Evolutionary conservation across 2,113 vertebrate genomes (phyloP), one percentile per base, ranked within the genome.

Genomic region (Ariopsis seemanni): DNA sequence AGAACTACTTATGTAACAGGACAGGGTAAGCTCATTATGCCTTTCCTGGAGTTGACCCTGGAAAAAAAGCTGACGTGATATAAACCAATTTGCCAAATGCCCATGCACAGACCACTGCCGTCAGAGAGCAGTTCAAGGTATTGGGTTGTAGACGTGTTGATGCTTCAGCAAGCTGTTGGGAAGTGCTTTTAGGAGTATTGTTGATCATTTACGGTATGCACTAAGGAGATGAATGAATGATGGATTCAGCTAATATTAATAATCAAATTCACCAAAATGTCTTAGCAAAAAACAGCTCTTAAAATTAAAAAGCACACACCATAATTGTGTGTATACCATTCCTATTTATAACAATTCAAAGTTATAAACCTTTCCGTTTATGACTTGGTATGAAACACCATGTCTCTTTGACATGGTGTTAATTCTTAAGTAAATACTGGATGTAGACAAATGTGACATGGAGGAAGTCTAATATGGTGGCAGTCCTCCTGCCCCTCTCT

Each of bases 11-110:
- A 74, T 60, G n/a, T 88, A 88, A 88, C 14, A 55, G 81, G 83
- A 82, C 71, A 57, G 86, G 86, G 65, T 83, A 78, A 79, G 89
- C 62, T 80, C 65, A 82, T 90, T 86, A 86, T 80, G 63, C 81
- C 82, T 85, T 84, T 85, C 80, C 84, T 79, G 83, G 86, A 88
- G 71, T 83, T 85, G 79, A 86, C 72, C 80, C 85, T 50, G 30
- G 79, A 77, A 89, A 87, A 82, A 77, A 84, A 82, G 65, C 30
- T 62, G 55, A n/a, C 67, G 79, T n/a, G 42, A 87, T 87, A 75
- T 85, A 87, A 85, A 71, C 77, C 86, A 85, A 85, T 80, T 78
- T 85, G 67, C 79, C 65, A 53, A 87, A 52, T 77, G 62, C 55
- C 58, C 63, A 74, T 27, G 72, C 78, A 34, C 62, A 88, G 50